Conservation (phyloP, 1,140 invertebrate species). For the Whitmania pigra region DNA sequence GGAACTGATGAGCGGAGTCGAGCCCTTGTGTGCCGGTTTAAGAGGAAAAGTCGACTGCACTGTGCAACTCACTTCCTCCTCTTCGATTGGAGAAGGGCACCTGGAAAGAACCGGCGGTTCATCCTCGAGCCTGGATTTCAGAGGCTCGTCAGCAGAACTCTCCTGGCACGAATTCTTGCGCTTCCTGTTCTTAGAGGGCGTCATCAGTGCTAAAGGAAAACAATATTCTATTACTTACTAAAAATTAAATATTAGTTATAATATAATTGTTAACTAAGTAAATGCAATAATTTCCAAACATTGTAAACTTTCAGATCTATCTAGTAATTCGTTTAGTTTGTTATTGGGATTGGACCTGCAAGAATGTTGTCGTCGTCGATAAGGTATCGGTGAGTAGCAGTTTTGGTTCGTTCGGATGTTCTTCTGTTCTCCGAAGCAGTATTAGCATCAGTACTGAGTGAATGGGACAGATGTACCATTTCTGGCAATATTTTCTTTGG, state of each 20-base stretch:
- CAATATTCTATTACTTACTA: not conserved
- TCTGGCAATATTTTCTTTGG: not conserved
- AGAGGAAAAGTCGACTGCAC: too few species aligned
- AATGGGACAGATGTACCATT: not conserved
- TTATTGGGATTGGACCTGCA: not conserved
- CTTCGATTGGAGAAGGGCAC: slow-evolving; percentile 13
- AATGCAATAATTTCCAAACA: not conserved
- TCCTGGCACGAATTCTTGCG: slow-evolving; percentile 12
- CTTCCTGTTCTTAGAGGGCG: slow-evolving; percentile 1
- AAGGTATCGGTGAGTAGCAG: slow-evolving; percentile 9
- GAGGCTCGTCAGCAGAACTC: not conserved
- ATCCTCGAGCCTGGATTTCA: not conserved
- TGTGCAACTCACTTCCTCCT: not conserved
- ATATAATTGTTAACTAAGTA: not conserved
- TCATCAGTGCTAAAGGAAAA: not conserved
- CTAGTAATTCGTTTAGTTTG: not conserved
- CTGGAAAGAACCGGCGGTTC: slow-evolving; percentile 27
- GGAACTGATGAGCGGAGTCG: too few species aligned
- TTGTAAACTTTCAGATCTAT: not conserved
- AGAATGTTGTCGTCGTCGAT: slow-evolving; percentile 13
- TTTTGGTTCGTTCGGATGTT: slow-evolving; percentile 9
- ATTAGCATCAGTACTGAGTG: not conserved
- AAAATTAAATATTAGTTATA: not conserved
- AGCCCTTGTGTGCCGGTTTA: too few species aligned
- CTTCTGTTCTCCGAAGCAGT: not conserved